Evolutionary conservation across 2,797 vertebrate genomes (phyloP).

Genomic region (Pachyuromys duprasi): DNA sequence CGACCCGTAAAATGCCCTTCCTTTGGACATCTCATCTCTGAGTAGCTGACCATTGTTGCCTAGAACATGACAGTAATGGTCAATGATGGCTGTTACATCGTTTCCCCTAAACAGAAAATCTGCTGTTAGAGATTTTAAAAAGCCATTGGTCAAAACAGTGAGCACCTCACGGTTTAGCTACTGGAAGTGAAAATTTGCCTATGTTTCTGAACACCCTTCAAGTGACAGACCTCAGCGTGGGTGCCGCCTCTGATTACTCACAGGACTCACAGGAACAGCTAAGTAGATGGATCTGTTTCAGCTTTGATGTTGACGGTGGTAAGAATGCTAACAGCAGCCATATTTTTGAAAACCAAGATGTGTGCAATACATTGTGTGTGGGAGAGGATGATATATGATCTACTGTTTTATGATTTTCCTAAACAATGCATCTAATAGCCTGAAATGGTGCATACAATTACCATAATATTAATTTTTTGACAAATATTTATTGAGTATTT

Average conservation of each 20-base stretch:
- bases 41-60: neutral
- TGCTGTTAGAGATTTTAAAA: neutral
- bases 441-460: conserved; percentile 63
- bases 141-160: neutral
- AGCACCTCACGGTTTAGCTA: neutral
- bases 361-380: conserved; percentile 16
- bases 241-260: neutral
- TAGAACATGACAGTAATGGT: neutral
- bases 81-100: neutral
- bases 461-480: conserved; percentile 68
- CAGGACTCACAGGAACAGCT: neutral
- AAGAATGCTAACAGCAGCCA: neutral
- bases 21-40: neutral
- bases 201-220: conserved; percentile 17
- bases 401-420: conserved; percentile 58
- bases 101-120: conserved; percentile 20
- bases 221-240: neutral
- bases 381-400: conserved; percentile 45
- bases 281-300: neutral
- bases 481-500: conserved; percentile 76
- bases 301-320: neutral
- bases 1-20: neutral
- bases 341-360: conserved; percentile 56
- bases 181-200: neutral
- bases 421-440: conserved; percentile 65